Evolutionary conservation across 2,797 vertebrate genomes (phyloP), one percentile per base, ranked within the genome.

Genomic region (Eulemur rubriventer): DNA sequence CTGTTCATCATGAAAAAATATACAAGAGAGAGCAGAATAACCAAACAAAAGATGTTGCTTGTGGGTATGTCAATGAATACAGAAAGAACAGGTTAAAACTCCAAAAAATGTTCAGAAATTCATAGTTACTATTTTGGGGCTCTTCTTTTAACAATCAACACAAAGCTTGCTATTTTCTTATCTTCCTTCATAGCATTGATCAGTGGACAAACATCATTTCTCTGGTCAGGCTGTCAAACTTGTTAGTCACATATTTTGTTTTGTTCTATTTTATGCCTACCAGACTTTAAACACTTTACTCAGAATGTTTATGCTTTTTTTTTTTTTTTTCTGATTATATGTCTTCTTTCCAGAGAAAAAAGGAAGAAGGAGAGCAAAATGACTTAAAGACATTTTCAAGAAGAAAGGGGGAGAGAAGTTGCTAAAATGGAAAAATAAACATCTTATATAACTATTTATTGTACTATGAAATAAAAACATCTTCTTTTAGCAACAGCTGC

Each of bases 391-490:
- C 1, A 72, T 89, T 82, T 80, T 87, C 38, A 72, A 70, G 69
- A 95, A 91, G 38, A 95, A 89, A 73, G 2, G 65, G 43, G 70
- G 12, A 94, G 59, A 50, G 67, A 78, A 73, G 22, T 70, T 48
- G 17, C 30, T 59, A 16, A 89, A 52, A 59, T 35, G 3, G 41
- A 88, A 81, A 92, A 55, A 24, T 14, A 30, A 30, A 30, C 2
- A 0, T 78, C 12, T 65, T 87, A 43, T 67, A 59, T 91, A 78
- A 75, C 28, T 70, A 5, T 57, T 84, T 63, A 57, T 22, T 93
- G 28, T 17, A 50, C 0, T 61, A 7, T 82, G 85, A 83, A 97
- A 81, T 93, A 91, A 83, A 96, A 92, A 41, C 0, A 13, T 94
- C 61, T 41, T 84, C 46, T 43, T 43, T 38, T 16, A 84, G 59